Evolutionary conservation across 2,888 invertebrate species (phyloP), one percentile per base, ranked within the genome.

Genomic region (Mellilla xanthometata): DNA sequence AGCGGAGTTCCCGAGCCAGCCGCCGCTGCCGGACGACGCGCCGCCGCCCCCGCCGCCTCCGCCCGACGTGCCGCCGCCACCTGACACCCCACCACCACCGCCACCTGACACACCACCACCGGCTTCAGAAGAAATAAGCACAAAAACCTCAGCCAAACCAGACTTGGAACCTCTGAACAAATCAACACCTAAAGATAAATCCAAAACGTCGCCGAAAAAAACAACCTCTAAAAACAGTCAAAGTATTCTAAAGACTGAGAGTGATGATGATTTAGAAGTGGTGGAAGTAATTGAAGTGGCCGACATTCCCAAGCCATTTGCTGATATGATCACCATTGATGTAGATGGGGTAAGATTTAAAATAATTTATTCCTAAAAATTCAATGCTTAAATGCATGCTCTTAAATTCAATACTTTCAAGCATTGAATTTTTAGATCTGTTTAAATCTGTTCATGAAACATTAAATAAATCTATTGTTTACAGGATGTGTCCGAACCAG

Each of bases 11-110:
- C 83, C 87, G 1, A 84, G 81, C 1, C 77, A 83, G 2, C 90
- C 90, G 0, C 88, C 89, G 0, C 64, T 90, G 2, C 90, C 90
- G 0, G 89, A 87, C 49, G 84, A 90, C 19, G 83, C 78, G 2
- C 83, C 83, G 1, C 79, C 78, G 0, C 76, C 76, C 0, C 69
- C 75, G 1, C 72, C 75, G 0, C 76, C 72, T 0, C 78, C 76
- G 0, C 55, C 74, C 10, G 52, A 69, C 10, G 12, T 24, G 24
- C 24, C 24, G 4, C 24, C 35, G 2, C 50, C 52, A 2, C 46
- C 39, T 3, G n/a, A 23, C 1, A 31, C 42, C 2, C 49, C 54
- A 7, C 40, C 54, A 1, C 56, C 57, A 15, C 36, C 56, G 3
- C 52, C 57, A 3, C 48, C 54, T 0, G 6, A 11, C 28, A 28